These are phyloP conservation scores for Urophycis tenuis DNA, from an alignment of 2,797 vertebrate species.

Conservation along the genomic window DNA sequence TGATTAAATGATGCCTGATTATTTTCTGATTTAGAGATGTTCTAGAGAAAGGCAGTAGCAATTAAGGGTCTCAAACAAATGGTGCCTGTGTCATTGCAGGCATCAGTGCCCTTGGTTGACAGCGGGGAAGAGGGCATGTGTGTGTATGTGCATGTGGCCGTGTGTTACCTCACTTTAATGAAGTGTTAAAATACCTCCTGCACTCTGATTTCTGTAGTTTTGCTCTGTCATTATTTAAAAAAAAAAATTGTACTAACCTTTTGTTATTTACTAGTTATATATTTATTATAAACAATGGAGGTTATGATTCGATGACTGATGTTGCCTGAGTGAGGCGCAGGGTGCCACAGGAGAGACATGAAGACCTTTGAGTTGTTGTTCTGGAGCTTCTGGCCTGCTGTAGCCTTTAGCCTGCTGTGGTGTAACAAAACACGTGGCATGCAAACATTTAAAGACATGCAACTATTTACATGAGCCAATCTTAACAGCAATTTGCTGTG, in stretches of 20 bases:
- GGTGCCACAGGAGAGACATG: too few species aligned
- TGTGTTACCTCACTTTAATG: constrained; percentile 19
- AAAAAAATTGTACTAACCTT: background rate
- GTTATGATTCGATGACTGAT: background rate
- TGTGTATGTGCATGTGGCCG: constrained; percentile 23
- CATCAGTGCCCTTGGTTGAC: constrained; percentile 20
- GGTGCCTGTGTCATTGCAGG: constrained; percentile 24
- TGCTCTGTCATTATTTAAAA: background rate
- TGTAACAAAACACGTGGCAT: background rate
- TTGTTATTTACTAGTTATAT: too few species aligned
- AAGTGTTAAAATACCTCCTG: constrained; percentile 15
- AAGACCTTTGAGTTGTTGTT: too few species aligned
- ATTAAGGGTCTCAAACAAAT: constrained; percentile 48
- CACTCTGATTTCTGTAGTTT: constrained; percentile 37
- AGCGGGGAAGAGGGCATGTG: constrained; percentile 35
- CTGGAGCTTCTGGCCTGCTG: background rate
- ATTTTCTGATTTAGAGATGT: constrained; percentile 43
- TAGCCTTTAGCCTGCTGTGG: background rate
- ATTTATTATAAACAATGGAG: background rate
- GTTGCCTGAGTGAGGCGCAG: too few species aligned
- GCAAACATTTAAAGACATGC: background rate
- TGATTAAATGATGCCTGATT: constrained; percentile 59
- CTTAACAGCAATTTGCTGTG: background rate
- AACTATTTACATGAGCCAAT: background rate
- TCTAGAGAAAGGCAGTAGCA: constrained; percentile 37